These are phyloP conservation scores for Ptychadena robeensis DNA, from an alignment of 2,797 vertebrate genomes.

Conservation along the genomic window DNA sequence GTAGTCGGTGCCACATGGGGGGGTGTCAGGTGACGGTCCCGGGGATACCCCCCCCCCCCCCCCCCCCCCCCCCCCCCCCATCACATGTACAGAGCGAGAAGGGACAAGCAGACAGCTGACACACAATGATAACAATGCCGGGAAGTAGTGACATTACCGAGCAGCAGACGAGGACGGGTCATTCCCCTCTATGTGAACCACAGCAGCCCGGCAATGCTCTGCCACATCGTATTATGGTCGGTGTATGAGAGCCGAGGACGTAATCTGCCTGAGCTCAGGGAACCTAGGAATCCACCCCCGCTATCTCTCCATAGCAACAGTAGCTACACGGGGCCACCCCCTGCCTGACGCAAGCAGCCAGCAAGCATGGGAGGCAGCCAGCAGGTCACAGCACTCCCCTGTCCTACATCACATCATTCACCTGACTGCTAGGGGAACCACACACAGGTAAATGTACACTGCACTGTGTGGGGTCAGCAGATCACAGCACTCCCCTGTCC, in stretches of 20 bases:
- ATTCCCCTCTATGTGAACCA: constrained; percentile 65
- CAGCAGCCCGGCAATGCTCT: constrained; percentile 70
- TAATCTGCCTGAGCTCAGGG: constrained; percentile 67
- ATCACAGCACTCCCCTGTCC: too few species aligned
- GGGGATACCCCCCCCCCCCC: too few species aligned
- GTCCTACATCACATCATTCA: constrained; percentile 58
- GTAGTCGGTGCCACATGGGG: too few species aligned
- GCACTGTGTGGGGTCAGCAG: too few species aligned
- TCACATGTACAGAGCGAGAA: not conserved
- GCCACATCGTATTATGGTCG: constrained; percentile 68
- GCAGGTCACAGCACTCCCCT: constrained; percentile 72
- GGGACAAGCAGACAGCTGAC: not conserved
- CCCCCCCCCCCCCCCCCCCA: not conserved
- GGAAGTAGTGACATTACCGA: constrained; percentile 65
- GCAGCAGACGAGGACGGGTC: constrained; percentile 65
- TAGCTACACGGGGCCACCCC: constrained; percentile 76
- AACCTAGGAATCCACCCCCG: constrained; percentile 80
- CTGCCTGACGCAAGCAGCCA: constrained; percentile 80
- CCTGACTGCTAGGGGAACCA: too few species aligned
- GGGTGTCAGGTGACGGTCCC: too few species aligned
- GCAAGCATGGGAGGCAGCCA: constrained; percentile 74
- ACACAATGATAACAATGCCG: not conserved
- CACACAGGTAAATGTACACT: too few species aligned
- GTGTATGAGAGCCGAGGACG: constrained; percentile 66
- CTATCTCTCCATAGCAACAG: constrained; percentile 89